Conservation (phyloP, 1,140 invertebrate species). For the Pectinophora gossypiella region DNA sequence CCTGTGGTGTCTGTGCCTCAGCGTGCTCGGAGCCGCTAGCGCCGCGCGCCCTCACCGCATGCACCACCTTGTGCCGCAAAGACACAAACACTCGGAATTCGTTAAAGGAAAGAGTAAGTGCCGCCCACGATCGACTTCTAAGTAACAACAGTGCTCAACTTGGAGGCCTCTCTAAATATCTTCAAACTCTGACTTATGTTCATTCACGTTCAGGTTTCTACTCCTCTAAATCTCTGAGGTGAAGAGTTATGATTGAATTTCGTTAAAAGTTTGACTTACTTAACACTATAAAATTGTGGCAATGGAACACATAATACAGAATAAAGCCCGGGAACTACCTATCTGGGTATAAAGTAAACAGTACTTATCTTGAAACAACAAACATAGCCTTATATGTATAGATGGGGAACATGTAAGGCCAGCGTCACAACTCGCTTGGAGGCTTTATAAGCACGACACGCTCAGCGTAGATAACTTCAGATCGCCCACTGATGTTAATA, state of each 20-base stretch:
- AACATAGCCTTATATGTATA: conserved; percentile 39
- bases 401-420: conserved; percentile 26
- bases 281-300: no score
- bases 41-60: conserved; percentile 46
- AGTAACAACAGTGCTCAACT: no score
- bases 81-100: conserved; percentile 65
- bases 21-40: conserved; percentile 32
- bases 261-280: no score
- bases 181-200: no score
- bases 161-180: no score
- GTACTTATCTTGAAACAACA: conserved; percentile 52
- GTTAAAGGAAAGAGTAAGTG: conserved; percentile 72
- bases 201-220: no score
- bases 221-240: no score
- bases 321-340: conserved; percentile 12
- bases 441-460: conserved; percentile 6
- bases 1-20: conserved; percentile 52
- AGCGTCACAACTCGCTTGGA: conserved; percentile 18
- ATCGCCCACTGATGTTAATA: no score
- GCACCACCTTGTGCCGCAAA: conserved; percentile 34
- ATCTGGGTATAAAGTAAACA: conserved; percentile 53
- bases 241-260: no score
- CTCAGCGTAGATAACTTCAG: no score
- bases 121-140: conserved; percentile 5
- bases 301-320: no score